Evolutionary conservation across 2,888 invertebrate species (phyloP), one percentile per base, ranked within the genome.

Genomic region (Zonitis immaculata): DNA sequence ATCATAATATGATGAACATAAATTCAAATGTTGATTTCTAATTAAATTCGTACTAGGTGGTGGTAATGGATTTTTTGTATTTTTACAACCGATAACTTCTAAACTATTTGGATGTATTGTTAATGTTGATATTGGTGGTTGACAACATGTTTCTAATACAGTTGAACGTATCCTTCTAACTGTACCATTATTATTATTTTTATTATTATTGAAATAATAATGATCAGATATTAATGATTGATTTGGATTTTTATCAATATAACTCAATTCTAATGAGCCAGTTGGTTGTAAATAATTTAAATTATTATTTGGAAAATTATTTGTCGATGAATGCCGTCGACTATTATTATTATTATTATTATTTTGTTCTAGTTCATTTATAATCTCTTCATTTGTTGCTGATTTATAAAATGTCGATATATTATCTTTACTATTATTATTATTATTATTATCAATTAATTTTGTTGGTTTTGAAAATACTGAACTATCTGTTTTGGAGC

Each of bases 101-200:
- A 87, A 85, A 71, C 89, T 89, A 67, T 89, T 89, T 1, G 89
- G 89, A 75, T 90, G 89, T 14, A 88, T 84, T n/a, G 86, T 85
- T 65, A 90, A 77, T 71, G 88, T 85, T 56, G 84, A 84, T 12
- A 67, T 62, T 0, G 85, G 82, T 32, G 86, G 85, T 9, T 84
- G 84, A 63, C 86, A 87, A 16, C 84, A 83, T 44, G 86, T 85
- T 72, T 87, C 87, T 62, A 88, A 72, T 0, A 87, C 87, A 1
- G 87, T 82, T 63, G 87, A 87, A 65, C 86, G 83, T 47, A 87
- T 87, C 43, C 87, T 77, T 43, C 87, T 76, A 3, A 87, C 86
- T 8, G 82, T 83, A 7, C 80, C 66, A 39, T 16, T 14, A 42
- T 8, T 42, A 22, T 11, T 18, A 18, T 43, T 52, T 25, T 57